Base-by-base conservation (phyloP, 1,140 invertebrate species). In the Reticulitermes speratus region DNA sequence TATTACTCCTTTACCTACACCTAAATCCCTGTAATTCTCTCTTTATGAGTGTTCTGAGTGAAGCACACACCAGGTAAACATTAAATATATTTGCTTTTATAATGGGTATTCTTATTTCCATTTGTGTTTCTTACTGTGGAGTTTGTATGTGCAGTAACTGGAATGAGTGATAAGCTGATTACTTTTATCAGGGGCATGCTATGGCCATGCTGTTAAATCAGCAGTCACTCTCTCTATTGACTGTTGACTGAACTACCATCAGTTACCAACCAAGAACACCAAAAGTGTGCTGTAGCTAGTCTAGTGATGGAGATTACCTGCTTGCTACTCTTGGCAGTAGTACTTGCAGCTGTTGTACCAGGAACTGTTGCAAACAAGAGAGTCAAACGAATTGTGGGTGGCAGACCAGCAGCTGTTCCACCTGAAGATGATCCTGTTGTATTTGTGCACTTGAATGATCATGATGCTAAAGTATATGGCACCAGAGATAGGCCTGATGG, bases 341-440 rank as follows among this genome's bases (percentile, higher is more conserved):
- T 75, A 75, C n/a, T 75, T n/a, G n/a, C n/a, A 30, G 8, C 14
- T n/a, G 8, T 75, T 30, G 14, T 75, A 75, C 65, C 65, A n/a
- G 7, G 23, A 3, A 32, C 85, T 65, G 1, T 30, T 38, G 45
- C 82, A 65, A 45, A 86, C 32, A 44, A 84, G 1, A 75, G 92
- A 86, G 90, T 92, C 1, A 92, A 93, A 86, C 90, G 94, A 87
- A 93, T 94, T 86, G 93, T 94, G 0, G 94, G 94, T 6, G 94
- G 94, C 11, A 88, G 82, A 5, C 89, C 92, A 0, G 93, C 93
- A 3, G 91, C 92, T 8, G 88, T 91, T 0, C 94, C 94, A 0
- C 93, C 93, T 55, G 91, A 91, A 52, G 94, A 94, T 87, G 93
- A 94, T 75, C 94, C 94, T 0, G 92, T 93, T 14, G 92, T 94